phyloP scores from a whole-genome alignment of 1,140 invertebrate genomes.

The Zaprionus vittiger region DNA sequence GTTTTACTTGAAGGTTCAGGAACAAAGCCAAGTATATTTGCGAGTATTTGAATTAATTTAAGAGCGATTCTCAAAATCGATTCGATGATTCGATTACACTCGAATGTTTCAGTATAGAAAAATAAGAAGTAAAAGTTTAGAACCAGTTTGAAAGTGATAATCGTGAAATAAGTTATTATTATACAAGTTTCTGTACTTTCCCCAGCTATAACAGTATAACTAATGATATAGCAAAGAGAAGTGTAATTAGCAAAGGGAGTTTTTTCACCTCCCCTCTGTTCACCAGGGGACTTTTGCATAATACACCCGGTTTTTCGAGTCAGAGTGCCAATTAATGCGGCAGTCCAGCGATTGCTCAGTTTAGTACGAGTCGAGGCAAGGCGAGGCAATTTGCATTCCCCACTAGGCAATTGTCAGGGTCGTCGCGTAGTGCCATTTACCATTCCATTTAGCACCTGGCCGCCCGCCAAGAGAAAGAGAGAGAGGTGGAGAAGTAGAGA shows the following conservation, averaged over 20 bases:
- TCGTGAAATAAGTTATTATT: neutral
- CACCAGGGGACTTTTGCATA: neutral
- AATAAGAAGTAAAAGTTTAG: neutral
- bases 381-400: constrained; percentile 38
- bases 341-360: neutral
- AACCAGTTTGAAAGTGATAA: neutral
- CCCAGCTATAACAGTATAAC: neutral
- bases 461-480: constrained; percentile 16
- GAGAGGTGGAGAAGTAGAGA: neutral
- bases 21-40: too few relatives aligned
- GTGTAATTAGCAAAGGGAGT: constrained; percentile 4
- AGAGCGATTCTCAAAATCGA: too few relatives aligned
- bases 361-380: constrained; percentile 13
- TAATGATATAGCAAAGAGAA: neutral
- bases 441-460: constrained; percentile 64
- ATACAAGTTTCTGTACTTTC: neutral
- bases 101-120: too few relatives aligned
- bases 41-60: too few relatives aligned
- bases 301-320: neutral
- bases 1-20: too few relatives aligned
- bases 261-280: neutral
- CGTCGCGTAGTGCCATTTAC: constrained; percentile 22
- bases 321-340: constrained; percentile 7
- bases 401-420: constrained; percentile 45
- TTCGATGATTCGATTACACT: too few relatives aligned